Evolutionary conservation across 2,797 vertebrate species (phyloP), one percentile per base, ranked within the genome.

Genomic region (Acrossocheilus wenchowensis): DNA sequence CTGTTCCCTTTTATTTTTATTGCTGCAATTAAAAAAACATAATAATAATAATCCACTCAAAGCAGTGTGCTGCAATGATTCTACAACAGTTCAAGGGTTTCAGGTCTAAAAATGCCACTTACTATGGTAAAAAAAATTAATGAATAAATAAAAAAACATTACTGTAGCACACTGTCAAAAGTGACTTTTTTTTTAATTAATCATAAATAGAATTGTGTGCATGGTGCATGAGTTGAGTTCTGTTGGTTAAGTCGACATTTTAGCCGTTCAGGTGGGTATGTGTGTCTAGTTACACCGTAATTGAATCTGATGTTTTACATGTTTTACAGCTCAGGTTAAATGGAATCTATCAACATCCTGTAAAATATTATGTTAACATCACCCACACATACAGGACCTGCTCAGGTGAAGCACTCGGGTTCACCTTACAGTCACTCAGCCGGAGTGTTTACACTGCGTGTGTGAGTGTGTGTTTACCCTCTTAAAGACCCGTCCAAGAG

Each of bases 401-500:
- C n/a, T 87, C 77, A 84, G 82, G 82, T 87, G 74, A 81, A 74
- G 45, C 68, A 7, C 43, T 83, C 30, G 9, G 39, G 62, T 80
- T 81, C 69, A 87, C 86, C 78, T 84, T 57, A 74, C 68, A 66
- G 52, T 68, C 12, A 60, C 75, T 34, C 64, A 60, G 39, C 75
- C 10, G 36, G 48, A 60, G 62, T 84, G 68, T 86, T 83, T 87
- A 57, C 68, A 82, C 57, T 83, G 39, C 0, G 9, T 73, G 54
- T 81, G 77, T 68, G 66, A 78, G 66, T 86, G 75, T 87, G 62
- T 84, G 68, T 86, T 86, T 86, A 86, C 81, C 69, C 84, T 79
- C 72, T 84, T 88, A 84, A 71, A 86, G 45, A 57, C 36, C n/a
- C 6, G 21, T 41, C 82, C 73, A 82, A 11, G n/a, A 64, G 60